phyloP scores from a whole-genome alignment of 2,888 invertebrate genomes.

The Corythucha ciliata region DNA sequence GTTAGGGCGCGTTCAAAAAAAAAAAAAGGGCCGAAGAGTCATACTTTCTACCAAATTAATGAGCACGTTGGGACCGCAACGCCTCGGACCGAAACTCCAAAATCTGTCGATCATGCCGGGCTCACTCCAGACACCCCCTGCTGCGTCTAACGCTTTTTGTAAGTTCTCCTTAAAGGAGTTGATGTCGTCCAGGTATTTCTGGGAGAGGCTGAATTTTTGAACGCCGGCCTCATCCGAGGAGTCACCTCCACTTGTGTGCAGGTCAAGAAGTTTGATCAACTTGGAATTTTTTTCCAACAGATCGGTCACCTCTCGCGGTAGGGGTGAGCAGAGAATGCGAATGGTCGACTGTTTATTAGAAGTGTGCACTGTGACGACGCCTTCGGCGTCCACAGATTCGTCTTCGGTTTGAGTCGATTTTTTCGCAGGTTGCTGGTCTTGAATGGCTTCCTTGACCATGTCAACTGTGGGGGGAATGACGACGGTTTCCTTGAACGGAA shows the following conservation, averaged over 20 bases:
- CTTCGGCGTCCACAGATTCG: conserved; percentile 19
- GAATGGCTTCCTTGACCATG: conserved; percentile 75
- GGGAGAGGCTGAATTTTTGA: conserved; percentile 15
- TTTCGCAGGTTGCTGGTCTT: conserved; percentile 12
- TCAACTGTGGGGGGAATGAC: conserved; percentile 68
- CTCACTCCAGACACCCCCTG: conserved; percentile 46
- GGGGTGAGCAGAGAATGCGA: conserved; percentile 63
- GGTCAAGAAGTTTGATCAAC: conserved; percentile 57
- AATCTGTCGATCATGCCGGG: conserved; percentile 51
- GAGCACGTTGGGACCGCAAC: conserved; percentile 81
- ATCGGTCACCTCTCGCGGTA: conserved; percentile 61
- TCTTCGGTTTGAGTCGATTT: background rate
- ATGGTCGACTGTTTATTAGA: conserved; percentile 63
- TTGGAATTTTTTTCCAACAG: conserved; percentile 62
- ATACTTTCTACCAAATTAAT: conserved; percentile 62
- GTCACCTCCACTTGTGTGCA: conserved; percentile 41
- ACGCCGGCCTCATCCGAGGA: background rate
- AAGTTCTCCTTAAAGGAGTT: conserved; percentile 50
- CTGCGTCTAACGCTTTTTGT: conserved; percentile 49
- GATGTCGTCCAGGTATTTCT: conserved; percentile 43
- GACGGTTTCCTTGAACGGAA: conserved; percentile 91
- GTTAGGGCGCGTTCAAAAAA: too few species aligned
- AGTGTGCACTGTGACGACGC: conserved; percentile 50
- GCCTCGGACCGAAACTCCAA: conserved; percentile 87
- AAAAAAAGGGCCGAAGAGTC: background rate